phyloP scores from a whole-genome alignment of 2,797 vertebrate genomes.

The Phataginus tricuspis region DNA sequence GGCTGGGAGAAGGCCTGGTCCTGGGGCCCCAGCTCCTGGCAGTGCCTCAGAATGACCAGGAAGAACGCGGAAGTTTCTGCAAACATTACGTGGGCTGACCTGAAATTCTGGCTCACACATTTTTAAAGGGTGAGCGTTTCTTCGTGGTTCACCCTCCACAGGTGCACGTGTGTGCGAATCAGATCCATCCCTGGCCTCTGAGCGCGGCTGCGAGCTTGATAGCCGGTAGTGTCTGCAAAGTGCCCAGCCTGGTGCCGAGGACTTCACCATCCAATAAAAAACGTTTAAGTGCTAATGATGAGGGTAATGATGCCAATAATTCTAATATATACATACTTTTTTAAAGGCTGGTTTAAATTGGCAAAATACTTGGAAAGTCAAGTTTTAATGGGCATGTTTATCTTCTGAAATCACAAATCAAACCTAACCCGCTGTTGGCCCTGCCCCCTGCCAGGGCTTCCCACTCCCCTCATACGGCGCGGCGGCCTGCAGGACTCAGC shows the following conservation, averaged over 20 bases:
- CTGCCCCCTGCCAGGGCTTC: background rate
- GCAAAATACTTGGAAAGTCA: background rate
- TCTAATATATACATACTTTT: background rate
- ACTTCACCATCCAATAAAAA: background rate
- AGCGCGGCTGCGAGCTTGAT: too few relatives aligned
- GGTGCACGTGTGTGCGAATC: background rate
- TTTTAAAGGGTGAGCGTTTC: background rate
- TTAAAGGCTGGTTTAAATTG: background rate
- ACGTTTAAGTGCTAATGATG: background rate
- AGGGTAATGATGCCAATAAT: background rate
- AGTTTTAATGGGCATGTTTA: background rate
- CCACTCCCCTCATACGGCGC: background rate
- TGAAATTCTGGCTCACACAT: background rate
- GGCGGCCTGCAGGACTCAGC: background rate
- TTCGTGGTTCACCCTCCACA: background rate
- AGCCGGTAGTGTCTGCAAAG: too few relatives aligned
- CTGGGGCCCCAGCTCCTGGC: background rate
- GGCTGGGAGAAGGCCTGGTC: background rate
- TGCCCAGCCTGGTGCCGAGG: background rate
- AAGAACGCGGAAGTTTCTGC: background rate
- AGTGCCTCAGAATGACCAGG: background rate
- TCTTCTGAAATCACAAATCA: background rate
- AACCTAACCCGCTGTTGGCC: background rate
- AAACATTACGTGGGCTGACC: background rate
- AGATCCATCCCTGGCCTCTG: background rate